phyloP scores from a whole-genome alignment of 2,113 vertebrate species.

The Neotragus moschatus region DNA sequence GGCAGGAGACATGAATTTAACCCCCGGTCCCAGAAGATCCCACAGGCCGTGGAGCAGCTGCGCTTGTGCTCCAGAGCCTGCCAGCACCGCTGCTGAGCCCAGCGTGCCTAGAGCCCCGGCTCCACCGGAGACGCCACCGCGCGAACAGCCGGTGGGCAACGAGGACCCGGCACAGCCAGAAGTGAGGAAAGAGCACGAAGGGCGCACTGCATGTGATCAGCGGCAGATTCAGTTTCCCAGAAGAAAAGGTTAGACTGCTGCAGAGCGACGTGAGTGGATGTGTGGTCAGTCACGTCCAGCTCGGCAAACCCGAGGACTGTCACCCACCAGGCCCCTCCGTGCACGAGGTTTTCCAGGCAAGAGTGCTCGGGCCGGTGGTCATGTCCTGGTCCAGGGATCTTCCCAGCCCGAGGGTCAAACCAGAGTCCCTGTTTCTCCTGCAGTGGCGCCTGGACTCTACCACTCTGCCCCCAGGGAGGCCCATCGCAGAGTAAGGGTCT shows the following conservation, averaged over 20 bases:
- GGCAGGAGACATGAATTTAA: neutral
- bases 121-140: accelerated
- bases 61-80: neutral
- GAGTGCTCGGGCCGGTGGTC: accelerated
- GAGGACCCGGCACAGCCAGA: neutral
- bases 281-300: neutral
- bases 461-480: neutral
- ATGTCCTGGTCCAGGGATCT: neutral
- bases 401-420: neutral
- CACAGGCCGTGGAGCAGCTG: neutral
- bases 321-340: neutral
- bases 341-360: neutral
- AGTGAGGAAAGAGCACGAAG: accelerated
- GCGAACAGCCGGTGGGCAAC: accelerated
- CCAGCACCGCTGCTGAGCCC: accelerated
- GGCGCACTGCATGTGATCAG: neutral
- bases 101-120: neutral
- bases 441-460: accelerated
- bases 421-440: neutral
- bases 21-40: neutral
- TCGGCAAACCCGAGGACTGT: neutral
- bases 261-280: neutral
- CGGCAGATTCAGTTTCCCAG: neutral
- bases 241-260: neutral
- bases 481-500: neutral